Evolutionary conservation across 1,140 invertebrate species (phyloP).

Genomic region (Megathymus violae): DNA sequence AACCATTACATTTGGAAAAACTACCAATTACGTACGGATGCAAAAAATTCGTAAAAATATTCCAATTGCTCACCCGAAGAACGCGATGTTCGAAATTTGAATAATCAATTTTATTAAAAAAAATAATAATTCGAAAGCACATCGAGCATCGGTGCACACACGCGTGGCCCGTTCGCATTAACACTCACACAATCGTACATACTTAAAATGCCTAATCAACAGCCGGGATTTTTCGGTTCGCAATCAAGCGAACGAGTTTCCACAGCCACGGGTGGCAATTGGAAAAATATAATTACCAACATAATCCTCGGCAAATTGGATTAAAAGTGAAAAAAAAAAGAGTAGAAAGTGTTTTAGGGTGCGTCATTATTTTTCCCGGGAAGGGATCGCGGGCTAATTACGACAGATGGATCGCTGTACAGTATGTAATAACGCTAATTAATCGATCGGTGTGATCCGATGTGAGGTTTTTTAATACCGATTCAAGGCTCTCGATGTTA

Average conservation of each 20-base stretch:
- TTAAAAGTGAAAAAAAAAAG: constrained; percentile 84
- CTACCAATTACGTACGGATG: constrained; percentile 29
- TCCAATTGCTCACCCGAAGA: constrained; percentile 8
- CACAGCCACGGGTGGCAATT: constrained; percentile 73
- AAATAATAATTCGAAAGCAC: constrained; percentile 29
- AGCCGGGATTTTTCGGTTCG: constrained; percentile 70
- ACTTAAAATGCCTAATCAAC: constrained; percentile 77
- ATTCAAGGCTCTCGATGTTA: constrained; percentile 34
- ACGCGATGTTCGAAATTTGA: constrained; percentile 33
- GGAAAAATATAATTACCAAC: constrained; percentile 84
- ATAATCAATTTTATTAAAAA: constrained; percentile 35
- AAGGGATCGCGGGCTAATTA: constrained; percentile 79
- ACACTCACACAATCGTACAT: constrained; percentile 60
- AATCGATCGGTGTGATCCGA: constrained; percentile 68
- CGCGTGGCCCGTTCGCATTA: constrained; percentile 21
- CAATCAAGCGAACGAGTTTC: constrained; percentile 76
- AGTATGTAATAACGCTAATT: constrained; percentile 81
- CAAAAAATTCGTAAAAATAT: constrained; percentile 28
- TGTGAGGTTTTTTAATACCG: constrained; percentile 61
- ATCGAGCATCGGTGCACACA: constrained; percentile 27
- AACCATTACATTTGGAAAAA: constrained; percentile 13
- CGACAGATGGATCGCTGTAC: constrained; percentile 77
- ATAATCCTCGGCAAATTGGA: constrained; percentile 85
- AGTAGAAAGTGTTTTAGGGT: constrained; percentile 81
- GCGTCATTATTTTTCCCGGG: constrained; percentile 80